Evolutionary conservation across 2,888 invertebrate species (phyloP), one percentile per base, ranked within the genome.

Genomic region (Mythimna lalbum): DNA sequence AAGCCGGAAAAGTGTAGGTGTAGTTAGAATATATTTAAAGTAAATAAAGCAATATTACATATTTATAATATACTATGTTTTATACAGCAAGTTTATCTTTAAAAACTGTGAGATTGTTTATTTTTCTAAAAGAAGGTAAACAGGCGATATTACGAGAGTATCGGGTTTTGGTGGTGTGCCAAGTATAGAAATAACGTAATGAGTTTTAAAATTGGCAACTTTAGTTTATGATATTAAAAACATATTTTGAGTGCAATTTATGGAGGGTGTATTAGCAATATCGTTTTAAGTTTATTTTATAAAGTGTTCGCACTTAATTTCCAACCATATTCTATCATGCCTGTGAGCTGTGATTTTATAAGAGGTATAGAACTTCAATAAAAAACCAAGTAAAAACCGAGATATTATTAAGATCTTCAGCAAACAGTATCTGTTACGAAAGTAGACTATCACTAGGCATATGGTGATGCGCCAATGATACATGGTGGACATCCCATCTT

Each of bases 201-300:
- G 79, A 78, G 72, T 84, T 82, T 81, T 73, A 69, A 84, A 82
- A 84, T 84, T 81, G 82, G 82, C 84, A 71, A 82, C 12, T 78
- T 59, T 62, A 62, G 52, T 80, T 71, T 77, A 73, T 65, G 72
- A 65, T 76, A 75, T 76, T 65, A 73, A 60, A 52, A 60, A 59
- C 49, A 43, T 65, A 73, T 63, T 69, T 73, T 78, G 52, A 33
- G 39, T 21, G 23, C 43, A 50, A 57, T 72, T 72, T 67, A 53
- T 67, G 63, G 49, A n/a, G 4, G 52, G n/a, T 64, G 53, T 67
- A 33, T 52, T 61, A 49, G 31, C 17, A 47, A 59, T 60, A 63
- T 53, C 12, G 43, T 49, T 21, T 1, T 4, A n/a, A 55, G 27
- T 52, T 50, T 5, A 27, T 60, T 33, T 76, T 43, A 23, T 39